These are phyloP conservation scores for Perccottus glenii DNA, from an alignment of 2,113 vertebrate genomes.

Conservation along the genomic window DNA sequence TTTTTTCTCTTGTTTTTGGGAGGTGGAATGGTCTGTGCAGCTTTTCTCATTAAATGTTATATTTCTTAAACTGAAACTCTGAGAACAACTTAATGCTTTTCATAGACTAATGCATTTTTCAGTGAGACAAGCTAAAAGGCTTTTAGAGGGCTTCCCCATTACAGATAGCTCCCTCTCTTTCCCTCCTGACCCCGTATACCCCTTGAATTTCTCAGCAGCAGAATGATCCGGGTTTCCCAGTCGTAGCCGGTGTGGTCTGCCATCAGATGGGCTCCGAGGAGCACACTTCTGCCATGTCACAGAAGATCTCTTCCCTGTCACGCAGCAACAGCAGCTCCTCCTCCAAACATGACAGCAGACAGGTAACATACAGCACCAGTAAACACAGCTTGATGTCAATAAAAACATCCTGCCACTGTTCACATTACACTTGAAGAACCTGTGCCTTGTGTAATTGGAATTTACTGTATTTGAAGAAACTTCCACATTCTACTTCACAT, in stretches of 20 bases:
- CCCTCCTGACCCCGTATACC: not conserved
- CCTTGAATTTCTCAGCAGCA: conserved; percentile 12
- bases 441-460: not conserved
- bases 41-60: conserved; percentile 17
- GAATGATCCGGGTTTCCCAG: conserved; percentile 45
- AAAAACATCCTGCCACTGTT: not conserved
- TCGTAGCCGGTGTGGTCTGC: conserved; percentile 28
- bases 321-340: conserved; percentile 96
- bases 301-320: conserved; percentile 91
- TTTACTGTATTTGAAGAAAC: too few relatives aligned
- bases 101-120: conserved; percentile 58
- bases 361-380: conserved; percentile 80
- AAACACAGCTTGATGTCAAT: not conserved
- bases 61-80: conserved; percentile 18
- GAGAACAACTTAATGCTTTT: conserved; percentile 42
- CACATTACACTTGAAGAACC: not conserved
- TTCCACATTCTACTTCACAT: too few relatives aligned
- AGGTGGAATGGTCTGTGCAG: conserved; percentile 7
- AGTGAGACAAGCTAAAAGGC: conserved; percentile 46
- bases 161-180: conserved; percentile 28
- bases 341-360: conserved; percentile 92
- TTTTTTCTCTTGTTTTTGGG: conserved; percentile 14
- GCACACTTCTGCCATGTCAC: conserved; percentile 83
- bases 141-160: conserved; percentile 45
- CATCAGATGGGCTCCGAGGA: conserved; percentile 87